Evolutionary conservation across 2,113 vertebrate species (phyloP), one percentile per base, ranked within the genome.

Genomic region (Cynopterus brachyotis): DNA sequence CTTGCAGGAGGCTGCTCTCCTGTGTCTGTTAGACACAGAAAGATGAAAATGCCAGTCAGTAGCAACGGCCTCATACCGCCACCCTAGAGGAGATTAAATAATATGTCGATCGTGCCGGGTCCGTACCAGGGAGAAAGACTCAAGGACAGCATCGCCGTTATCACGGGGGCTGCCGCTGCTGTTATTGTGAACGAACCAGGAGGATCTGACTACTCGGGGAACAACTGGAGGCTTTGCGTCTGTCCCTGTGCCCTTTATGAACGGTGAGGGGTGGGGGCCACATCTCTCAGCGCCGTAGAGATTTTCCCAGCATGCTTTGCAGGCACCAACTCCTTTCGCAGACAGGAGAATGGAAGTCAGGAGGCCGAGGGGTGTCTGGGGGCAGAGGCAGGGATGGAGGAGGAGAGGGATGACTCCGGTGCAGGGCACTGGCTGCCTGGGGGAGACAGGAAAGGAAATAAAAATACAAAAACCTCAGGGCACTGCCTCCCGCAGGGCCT

Each of bases 291-390:
- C 5, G n/a, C 22, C 3, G 0, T 40, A 32, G 53, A 28, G 19
- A 24, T 72, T 62, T 95, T 84, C 87, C 72, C 50, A 69, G 35
- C 19, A 92, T 67, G 70, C 62, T 66, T 64, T 93, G 70, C 62
- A 72, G 45, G 79, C 35, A 20, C 57, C 42, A 66, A 26, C 24
- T 60, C 50, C 40, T 70, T 69, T 35, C 8, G 1, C 75, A 89
- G 70, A 47, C n/a, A 7, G n/a, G 64, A 92, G 59, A 32, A 26
- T 50, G 17, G 30, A 85, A 67, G 57, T 62, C 60, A 78, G 57
- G 83, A 37, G 20, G 37, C 37, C 45, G 3, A 7, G 59, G 3
- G 73, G 75, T 22, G 15, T 64, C 13, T 3, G 35, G 7, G 45
- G 55, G 62, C 32, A n/a, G 37, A 40, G 62, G 73, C 62, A 55